A percentile compares a stretch with the other conserved stretches of the same genome.
These are phyloP conservation scores for Limonius californicus DNA, from an alignment of 1,140 invertebrate species.

Conservation along the genomic window DNA sequence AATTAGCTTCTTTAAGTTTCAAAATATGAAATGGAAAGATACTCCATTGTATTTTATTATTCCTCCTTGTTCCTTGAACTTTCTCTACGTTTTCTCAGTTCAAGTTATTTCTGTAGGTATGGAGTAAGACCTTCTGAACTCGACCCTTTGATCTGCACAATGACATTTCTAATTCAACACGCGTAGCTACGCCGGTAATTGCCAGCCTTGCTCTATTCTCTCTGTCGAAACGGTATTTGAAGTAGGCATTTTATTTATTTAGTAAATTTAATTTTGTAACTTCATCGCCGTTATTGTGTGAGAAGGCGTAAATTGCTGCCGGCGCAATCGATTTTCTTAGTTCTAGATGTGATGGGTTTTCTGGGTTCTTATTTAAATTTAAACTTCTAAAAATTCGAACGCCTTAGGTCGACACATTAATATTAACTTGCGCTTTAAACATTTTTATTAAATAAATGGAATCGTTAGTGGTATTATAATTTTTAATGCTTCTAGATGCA, in stretches of 20 bases:
- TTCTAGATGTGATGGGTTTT: too few species aligned
- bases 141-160: constrained; percentile 15
- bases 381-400: too few species aligned
- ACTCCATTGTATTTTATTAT: too few species aligned
- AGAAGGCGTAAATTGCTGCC: not conserved
- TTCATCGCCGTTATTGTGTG: constrained; percentile 9
- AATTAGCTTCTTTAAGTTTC: too few species aligned
- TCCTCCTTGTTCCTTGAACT: not conserved
- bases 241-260: constrained; percentile 22
- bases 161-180: constrained; percentile 23
- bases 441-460: too few species aligned
- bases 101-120: not conserved
- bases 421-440: too few species aligned
- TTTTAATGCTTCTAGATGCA: too few species aligned
- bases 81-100: not conserved
- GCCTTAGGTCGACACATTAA: too few species aligned
- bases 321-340: not conserved
- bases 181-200: constrained; percentile 18
- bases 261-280: constrained; percentile 24
- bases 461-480: too few species aligned
- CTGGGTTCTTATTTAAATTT: too few species aligned
- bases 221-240: constrained; percentile 15
- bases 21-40: too few species aligned
- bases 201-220: constrained; percentile 15
- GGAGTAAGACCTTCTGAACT: constrained; percentile 3